Conservation (phyloP, 2,797 vertebrate species). For the Enteromius unitaeniatus region DNA sequence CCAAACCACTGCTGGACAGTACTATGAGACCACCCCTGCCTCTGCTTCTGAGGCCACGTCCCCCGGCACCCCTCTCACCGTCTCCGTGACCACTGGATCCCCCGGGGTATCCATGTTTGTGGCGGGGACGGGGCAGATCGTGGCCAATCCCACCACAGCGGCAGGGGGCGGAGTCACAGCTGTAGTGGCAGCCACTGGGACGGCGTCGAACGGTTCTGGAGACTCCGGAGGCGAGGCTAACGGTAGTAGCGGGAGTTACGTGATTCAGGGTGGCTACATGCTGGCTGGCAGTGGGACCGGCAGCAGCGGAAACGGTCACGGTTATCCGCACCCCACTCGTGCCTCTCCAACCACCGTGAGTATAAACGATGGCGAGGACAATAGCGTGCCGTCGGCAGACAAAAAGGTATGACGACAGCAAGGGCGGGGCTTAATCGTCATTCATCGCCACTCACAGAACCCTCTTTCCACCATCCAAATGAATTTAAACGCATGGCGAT, state of each 20-base stretch:
- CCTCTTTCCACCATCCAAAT: slow-evolving; percentile 34
- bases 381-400: slow-evolving; percentile 87
- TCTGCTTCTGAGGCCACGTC: slow-evolving; percentile 83
- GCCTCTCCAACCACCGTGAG: slow-evolving; percentile 95
- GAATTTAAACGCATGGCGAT: slow-evolving; percentile 64
- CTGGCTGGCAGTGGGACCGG: slow-evolving; percentile 78
- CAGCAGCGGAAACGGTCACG: slow-evolving; percentile 80
- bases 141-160: slow-evolving; percentile 73
- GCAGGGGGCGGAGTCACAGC: slow-evolving; percentile 74
- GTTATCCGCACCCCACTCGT: slow-evolving; percentile 89
- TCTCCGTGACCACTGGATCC: slow-evolving; percentile 80
- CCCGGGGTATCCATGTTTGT: slow-evolving; percentile 90
- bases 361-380: slow-evolving; percentile 86
- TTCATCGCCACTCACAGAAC: slow-evolving; percentile 68
- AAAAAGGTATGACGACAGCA: slow-evolving; percentile 81
- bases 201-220: slow-evolving; percentile 79
- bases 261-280: slow-evolving; percentile 95
- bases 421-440: slow-evolving; percentile 38
- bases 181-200: slow-evolving; percentile 80
- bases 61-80: slow-evolving; percentile 84
- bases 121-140: slow-evolving; percentile 82
- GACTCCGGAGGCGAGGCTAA: slow-evolving; percentile 69
- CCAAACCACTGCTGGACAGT: slow-evolving; percentile 82
- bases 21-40: slow-evolving; percentile 85
- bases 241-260: slow-evolving; percentile 83